Conservation (phyloP, 2,113 vertebrate genomes). For the Condylura cristata region DNA sequence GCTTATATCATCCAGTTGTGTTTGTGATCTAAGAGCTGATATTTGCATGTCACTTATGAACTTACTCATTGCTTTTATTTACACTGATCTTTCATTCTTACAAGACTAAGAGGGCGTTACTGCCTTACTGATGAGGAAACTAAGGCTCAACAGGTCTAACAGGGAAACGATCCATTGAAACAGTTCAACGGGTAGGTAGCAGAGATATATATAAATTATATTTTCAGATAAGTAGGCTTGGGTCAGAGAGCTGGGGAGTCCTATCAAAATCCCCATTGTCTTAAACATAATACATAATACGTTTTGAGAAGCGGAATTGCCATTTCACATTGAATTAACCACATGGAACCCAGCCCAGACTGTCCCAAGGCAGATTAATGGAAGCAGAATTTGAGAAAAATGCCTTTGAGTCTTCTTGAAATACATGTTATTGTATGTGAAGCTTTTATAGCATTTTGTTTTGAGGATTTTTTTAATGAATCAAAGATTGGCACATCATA, state of each 20-base stretch:
- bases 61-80: background rate
- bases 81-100: background rate
- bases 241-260: conserved; percentile 35
- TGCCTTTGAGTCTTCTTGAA: conserved; percentile 54
- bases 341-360: conserved; percentile 36
- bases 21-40: background rate
- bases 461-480: conserved; percentile 8
- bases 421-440: conserved; percentile 25
- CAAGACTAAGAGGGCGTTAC: background rate
- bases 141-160: background rate
- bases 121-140: conserved; percentile 43
- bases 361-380: conserved; percentile 58
- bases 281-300: conserved; percentile 50
- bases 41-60: background rate
- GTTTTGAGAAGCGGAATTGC: conserved; percentile 52
- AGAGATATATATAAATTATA: conserved; percentile 61
- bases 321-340: conserved; percentile 61
- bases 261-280: conserved; percentile 41
- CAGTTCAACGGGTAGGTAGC: background rate
- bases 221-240: conserved; percentile 44
- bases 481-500: background rate
- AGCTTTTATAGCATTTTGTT: background rate
- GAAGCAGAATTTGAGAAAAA: conserved; percentile 60
- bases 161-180: conserved; percentile 18
- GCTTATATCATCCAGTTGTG: background rate